Conservation (phyloP, 92 coral and sea anemone species). For the Parazoanthus darwini region DNA sequence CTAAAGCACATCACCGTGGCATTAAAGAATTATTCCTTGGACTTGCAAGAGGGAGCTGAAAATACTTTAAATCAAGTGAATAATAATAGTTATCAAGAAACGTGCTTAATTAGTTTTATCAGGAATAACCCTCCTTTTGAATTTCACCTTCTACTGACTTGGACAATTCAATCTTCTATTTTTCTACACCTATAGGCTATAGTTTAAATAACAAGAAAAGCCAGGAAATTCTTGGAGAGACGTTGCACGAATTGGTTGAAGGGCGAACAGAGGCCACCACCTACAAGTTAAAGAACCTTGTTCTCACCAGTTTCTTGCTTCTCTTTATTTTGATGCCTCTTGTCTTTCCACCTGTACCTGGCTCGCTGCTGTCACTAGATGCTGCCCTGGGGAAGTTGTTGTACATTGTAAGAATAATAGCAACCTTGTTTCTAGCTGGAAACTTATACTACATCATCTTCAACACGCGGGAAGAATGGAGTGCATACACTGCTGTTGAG, state of each 20-base stretch:
- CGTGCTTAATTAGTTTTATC: too few species aligned
- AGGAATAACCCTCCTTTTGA: too few species aligned
- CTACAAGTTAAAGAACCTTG: conserved; percentile 31
- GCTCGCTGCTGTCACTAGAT: conserved; percentile 17
- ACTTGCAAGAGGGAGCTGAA: too few species aligned
- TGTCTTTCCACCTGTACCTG: conserved; percentile 18
- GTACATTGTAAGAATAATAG: conserved; percentile 31
- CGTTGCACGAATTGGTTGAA: conserved; percentile 20
- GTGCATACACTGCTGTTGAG: conserved; percentile 45
- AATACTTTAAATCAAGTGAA: too few species aligned
- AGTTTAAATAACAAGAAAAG: conserved; percentile 16
- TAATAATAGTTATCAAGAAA: too few species aligned
- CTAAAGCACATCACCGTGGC: too few species aligned
- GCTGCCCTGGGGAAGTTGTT: conserved; percentile 32
- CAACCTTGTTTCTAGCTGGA: conserved; percentile 33
- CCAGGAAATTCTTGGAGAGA: conserved; percentile 23
- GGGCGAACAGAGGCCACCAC: conserved; percentile 11
- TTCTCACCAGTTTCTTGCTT: conserved; percentile 11
- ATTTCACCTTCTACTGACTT: too few species aligned
- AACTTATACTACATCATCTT: conserved; percentile 28
- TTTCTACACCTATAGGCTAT: not conserved
- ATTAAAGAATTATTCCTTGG: too few species aligned
- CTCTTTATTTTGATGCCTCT: conserved; percentile 40
- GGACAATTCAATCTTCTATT: too few species aligned
- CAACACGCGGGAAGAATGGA: conserved; percentile 43